Percentiles rank a stretch among this genome's conserved stretches.
These are phyloP conservation scores for Capreolus pygargus DNA, from an alignment of 2,113 vertebrate genomes.

Conservation along the genomic window DNA sequence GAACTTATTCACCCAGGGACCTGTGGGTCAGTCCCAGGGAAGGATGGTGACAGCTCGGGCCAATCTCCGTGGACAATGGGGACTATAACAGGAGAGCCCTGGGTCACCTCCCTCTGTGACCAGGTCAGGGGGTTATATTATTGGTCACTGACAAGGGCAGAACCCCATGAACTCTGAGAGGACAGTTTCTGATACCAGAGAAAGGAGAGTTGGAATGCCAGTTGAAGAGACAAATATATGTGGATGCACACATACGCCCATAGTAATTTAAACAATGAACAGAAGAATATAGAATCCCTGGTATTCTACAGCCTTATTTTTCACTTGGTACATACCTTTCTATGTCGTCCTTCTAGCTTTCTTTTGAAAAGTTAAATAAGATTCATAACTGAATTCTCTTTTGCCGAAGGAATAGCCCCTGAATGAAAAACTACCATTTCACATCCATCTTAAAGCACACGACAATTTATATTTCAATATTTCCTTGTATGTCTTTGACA, in stretches of 20 bases:
- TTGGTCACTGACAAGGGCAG: neutral
- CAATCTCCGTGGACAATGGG: neutral
- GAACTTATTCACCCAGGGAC: neutral
- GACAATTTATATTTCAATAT: neutral
- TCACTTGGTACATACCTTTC: neutral
- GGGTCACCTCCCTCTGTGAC: neutral
- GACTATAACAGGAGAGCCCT: neutral
- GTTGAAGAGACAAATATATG: neutral
- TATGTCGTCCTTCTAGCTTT: neutral
- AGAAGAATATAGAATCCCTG: neutral
- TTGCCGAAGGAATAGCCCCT: neutral
- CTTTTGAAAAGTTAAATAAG: neutral
- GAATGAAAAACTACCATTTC: neutral
- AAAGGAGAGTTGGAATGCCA: neutral
- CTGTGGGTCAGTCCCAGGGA: neutral
- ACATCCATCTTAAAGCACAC: neutral
- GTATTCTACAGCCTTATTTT: neutral
- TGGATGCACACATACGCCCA: fast-evolving
- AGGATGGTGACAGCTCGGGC: neutral
- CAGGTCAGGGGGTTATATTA: neutral
- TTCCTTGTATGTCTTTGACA: neutral
- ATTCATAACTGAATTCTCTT: neutral
- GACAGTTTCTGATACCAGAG: neutral
- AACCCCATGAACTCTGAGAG: neutral
- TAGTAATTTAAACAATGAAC: neutral